Base-by-base conservation (phyloP, 2,888 invertebrate species). In the Drosophila koepferae region DNA sequence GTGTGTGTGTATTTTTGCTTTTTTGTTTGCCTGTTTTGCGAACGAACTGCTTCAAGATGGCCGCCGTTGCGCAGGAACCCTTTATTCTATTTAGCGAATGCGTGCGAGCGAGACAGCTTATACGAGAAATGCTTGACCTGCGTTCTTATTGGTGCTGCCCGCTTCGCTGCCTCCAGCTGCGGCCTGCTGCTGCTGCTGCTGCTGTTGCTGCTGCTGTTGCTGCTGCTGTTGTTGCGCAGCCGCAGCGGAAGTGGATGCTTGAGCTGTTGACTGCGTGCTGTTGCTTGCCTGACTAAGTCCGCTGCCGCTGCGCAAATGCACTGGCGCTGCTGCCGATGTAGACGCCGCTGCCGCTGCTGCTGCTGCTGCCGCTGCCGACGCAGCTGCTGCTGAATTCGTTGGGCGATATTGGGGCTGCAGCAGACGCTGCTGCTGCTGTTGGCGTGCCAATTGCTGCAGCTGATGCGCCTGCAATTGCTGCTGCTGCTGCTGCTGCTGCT, bases 121-220 rank as follows among this genome's bases (percentile, higher is more conserved):
- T 68, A 93, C 93, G 81, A 93, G 89, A 84, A 93, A 93, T 67
- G 93, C 92, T 85, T 93, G 93, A 38, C 92, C 92, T 72, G 89
- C 84, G 70, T 88, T 81, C 83, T 89, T 87, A 81, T 80, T 83
- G 80, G 67, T 80, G 69, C 81, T 85, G 74, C 73, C 79, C 54
- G 71, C 72, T 61, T 71, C 74, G 71, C 63, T 65, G 79, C 58
- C 60, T 36, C 62, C 83, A 74, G 80, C 83, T 72, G 61, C 82
- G 89, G 76, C 78, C 49, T 85, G 54, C 67, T 53, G 84, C 40
- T 51, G 74, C 49, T 85, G 54, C 67, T 53, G 84, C 40, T 51
- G 74, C 31, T 91, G 67, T 80, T 91, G 61, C 80, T 91, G 76
- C 76, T 91, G 68, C 79, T 91, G 84, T 71, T 92, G 76, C 66